A percentile compares a stretch with the other conserved stretches of the same genome.
Evolutionary conservation across 2,888 invertebrate species (phyloP).

Genomic region (Papilio demoleus): DNA sequence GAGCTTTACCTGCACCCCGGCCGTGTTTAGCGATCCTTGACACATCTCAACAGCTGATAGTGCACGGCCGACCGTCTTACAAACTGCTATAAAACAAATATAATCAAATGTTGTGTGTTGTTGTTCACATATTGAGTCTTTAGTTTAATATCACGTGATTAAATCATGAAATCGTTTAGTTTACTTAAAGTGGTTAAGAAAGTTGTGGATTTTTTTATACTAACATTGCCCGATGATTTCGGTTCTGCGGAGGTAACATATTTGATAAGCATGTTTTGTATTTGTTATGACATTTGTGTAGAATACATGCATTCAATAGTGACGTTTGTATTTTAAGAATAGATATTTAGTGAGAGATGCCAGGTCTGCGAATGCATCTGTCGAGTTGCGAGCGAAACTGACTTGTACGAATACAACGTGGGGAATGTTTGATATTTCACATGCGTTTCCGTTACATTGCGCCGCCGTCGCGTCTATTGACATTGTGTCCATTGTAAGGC

Average conservation of each 20-base stretch:
- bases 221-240: conserved; percentile 49
- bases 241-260: conserved; percentile 50
- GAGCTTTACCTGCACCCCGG: conserved; percentile 65
- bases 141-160: conserved; percentile 52
- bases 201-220: conserved; percentile 51
- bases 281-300: conserved; percentile 37
- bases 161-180: conserved; percentile 55
- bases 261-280: conserved; percentile 22
- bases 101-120: conserved; percentile 40
- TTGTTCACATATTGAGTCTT: conserved; percentile 41
- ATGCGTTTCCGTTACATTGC: conserved; percentile 55
- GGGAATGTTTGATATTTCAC: conserved; percentile 57
- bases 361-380: conserved; percentile 49
- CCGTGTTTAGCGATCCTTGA: conserved; percentile 19
- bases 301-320: conserved; percentile 49
- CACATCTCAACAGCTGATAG: conserved; percentile 38
- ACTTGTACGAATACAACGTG: conserved; percentile 46
- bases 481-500: conserved; percentile 35
- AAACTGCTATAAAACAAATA: conserved; percentile 40
- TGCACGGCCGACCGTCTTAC: conserved; percentile 18
- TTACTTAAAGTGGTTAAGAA: conserved; percentile 54
- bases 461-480: conserved; percentile 40
- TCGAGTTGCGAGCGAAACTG: conserved; percentile 43
- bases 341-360: conserved; percentile 25
- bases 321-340: conserved; percentile 31